phyloP scores from a whole-genome alignment of 2,797 vertebrate genomes.

The Parauchenoglanis punctatus region DNA sequence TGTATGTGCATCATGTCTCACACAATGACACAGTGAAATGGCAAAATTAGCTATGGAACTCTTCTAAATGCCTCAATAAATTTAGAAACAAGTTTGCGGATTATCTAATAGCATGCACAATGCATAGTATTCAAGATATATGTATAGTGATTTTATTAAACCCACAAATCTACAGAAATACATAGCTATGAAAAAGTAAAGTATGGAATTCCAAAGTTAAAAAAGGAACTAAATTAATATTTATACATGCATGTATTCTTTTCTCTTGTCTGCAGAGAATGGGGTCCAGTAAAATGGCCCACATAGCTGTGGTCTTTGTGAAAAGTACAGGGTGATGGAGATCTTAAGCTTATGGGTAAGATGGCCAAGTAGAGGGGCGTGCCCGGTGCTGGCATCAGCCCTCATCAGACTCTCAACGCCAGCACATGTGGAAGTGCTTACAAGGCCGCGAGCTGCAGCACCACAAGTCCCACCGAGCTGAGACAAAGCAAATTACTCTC shows the following conservation, averaged over 20 bases:
- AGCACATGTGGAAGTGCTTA: conserved; percentile 78
- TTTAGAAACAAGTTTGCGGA: neutral
- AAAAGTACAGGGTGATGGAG: conserved; percentile 68
- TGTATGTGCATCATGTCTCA: neutral
- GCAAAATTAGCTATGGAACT: neutral
- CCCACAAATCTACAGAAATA: neutral
- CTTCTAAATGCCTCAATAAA: no score
- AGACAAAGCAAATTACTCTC: conserved; percentile 75
- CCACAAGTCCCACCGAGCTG: conserved; percentile 60
- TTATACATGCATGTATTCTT: neutral
- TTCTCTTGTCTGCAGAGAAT: conserved; percentile 21
- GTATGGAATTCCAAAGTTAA: neutral
- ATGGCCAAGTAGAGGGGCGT: conserved; percentile 63
- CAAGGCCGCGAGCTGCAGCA: conserved; percentile 57
- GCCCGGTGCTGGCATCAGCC: conserved; percentile 64
- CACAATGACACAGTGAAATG: neutral
- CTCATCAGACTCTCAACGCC: conserved; percentile 54
- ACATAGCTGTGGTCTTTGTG: conserved; percentile 73
- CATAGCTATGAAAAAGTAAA: neutral
- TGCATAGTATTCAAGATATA: neutral
- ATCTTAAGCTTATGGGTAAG: conserved; percentile 67
- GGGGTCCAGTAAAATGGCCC: conserved; percentile 38
- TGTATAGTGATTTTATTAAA: neutral
- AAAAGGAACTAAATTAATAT: neutral
- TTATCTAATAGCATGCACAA: neutral